Evolutionary conservation across 2,797 vertebrate species (phyloP), one percentile per base, ranked within the genome.

Genomic region (Buphagus erythrorhynchus): DNA sequence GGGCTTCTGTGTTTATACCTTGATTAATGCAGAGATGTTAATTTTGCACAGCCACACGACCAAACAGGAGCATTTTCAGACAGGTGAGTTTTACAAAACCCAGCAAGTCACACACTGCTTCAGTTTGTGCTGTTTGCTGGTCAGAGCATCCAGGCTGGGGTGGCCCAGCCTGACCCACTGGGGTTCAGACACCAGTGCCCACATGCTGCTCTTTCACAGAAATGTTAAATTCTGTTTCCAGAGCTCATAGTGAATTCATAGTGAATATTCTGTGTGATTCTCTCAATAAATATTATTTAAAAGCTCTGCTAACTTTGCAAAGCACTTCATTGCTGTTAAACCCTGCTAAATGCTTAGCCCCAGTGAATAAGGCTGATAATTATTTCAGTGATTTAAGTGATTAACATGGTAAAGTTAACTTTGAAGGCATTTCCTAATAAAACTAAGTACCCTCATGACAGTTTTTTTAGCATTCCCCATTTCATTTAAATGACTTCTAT

Each of bases 361-460:
- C 55, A 65, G 77, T 65, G 85, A 94, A 38, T 65, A 91, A 78
- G 71, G 42, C 38, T 74, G 85, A 74, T 88, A 81, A 94, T 84
- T 94, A 91, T 85, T 92, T 67, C 67, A 93, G 87, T 95, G 88
- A 94, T 92, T 79, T 77, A 62, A 63, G 59, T 79, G 92, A 95
- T 93, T 86, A 93, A 88, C 59, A 59, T 18, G 46, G 76, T 77
- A 72, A 94, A 96, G 94, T 81, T 94, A 94, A 93, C 62, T 94
- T 86, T 42, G 72, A 94, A 95, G 68, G 62, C 28, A 90, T 68
- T 74, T 93, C 29, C 77, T 92, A 95, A 90, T 76, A 88, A 91
- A 89, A 48, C 13, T 52, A 83, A 94, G 79, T 58, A 66, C 55
- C 26, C 73, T 84, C 45, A 13, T 35, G 55, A 38, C 51, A 90